Conservation (phyloP, 1,140 invertebrate species). For the Zelostemma sp. region DNA sequence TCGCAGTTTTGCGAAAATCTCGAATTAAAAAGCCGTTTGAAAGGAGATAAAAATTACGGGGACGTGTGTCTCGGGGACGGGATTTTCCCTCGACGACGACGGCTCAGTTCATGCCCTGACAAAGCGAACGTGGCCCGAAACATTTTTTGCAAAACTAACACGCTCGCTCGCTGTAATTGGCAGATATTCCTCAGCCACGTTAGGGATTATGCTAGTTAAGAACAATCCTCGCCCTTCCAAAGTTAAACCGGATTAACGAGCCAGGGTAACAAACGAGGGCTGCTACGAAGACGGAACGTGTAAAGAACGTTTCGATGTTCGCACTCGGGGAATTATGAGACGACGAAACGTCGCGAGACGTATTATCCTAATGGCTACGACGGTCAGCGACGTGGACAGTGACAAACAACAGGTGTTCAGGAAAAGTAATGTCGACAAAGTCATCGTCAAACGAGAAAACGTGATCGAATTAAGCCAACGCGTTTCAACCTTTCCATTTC, state of each 20-base stretch:
- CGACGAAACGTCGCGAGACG: no score
- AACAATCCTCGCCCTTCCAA: conserved; percentile 38
- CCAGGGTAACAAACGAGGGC: conserved; percentile 31
- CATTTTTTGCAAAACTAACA: conserved; percentile 29
- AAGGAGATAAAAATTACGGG: neutral
- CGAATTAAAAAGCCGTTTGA: neutral
- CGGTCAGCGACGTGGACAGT: no score
- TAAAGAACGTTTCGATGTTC: conserved; percentile 16
- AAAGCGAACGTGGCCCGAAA: conserved; percentile 19
- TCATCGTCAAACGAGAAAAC: no score
- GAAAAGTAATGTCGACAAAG: no score
- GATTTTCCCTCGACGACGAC: neutral
- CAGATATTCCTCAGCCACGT: conserved; percentile 37
- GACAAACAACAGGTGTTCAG: no score
- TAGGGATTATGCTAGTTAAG: conserved; percentile 51
- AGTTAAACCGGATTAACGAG: conserved; percentile 48
- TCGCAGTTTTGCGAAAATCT: conserved; percentile 8
- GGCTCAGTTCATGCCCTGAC: neutral
- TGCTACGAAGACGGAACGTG: conserved; percentile 21
- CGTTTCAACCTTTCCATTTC: conserved; percentile 16
- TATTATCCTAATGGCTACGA: no score
- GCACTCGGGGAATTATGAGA: no score
- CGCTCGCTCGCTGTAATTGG: conserved; percentile 46
- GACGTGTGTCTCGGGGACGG: neutral
- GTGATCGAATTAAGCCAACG: no score